phyloP scores from a whole-genome alignment of 2,113 vertebrate genomes.

The Murina feae region DNA sequence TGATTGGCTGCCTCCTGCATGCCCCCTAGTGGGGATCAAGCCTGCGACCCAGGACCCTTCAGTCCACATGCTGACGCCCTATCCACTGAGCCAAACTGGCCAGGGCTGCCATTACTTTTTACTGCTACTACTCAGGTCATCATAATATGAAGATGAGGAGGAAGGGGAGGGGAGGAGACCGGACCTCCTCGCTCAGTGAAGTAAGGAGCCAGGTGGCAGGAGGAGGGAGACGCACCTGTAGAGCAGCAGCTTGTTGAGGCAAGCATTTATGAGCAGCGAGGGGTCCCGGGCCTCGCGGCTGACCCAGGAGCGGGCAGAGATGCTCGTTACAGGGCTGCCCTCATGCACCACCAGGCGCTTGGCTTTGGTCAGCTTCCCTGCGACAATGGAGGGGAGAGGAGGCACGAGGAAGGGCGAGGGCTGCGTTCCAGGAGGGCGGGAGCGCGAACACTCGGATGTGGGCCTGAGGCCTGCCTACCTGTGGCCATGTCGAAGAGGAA shows the following conservation, averaged over 20 bases:
- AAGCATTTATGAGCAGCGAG: conserved; percentile 92
- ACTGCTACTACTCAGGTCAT: not conserved
- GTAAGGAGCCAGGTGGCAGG: not conserved
- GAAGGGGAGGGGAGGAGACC: not conserved
- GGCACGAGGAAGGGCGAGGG: not conserved
- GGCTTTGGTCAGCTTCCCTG: conserved; percentile 95
- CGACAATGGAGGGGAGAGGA: not conserved
- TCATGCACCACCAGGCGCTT: conserved; percentile 92
- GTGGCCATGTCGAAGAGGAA: conserved; percentile 97
- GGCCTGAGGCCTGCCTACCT: conserved; percentile 76
- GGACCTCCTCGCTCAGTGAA: not conserved
- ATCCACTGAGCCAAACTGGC: no score
- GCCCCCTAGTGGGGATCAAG: no score
- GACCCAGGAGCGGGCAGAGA: conserved; percentile 94
- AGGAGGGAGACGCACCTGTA: conserved; percentile 83
- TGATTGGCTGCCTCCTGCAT: no score
- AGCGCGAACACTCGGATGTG: fast-evolving
- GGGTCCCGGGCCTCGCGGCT: conserved; percentile 94
- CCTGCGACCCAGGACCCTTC: no score
- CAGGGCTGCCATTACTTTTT: not conserved
- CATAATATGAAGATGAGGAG: not conserved
- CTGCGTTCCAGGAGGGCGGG: no score
- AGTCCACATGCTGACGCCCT: no score
- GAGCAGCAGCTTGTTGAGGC: conserved; percentile 91
- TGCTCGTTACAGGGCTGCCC: conserved; percentile 91